Evolutionary conservation across 92 coral and sea anemone genomes (phyloP).

Genomic region (Siderastrea radians): DNA sequence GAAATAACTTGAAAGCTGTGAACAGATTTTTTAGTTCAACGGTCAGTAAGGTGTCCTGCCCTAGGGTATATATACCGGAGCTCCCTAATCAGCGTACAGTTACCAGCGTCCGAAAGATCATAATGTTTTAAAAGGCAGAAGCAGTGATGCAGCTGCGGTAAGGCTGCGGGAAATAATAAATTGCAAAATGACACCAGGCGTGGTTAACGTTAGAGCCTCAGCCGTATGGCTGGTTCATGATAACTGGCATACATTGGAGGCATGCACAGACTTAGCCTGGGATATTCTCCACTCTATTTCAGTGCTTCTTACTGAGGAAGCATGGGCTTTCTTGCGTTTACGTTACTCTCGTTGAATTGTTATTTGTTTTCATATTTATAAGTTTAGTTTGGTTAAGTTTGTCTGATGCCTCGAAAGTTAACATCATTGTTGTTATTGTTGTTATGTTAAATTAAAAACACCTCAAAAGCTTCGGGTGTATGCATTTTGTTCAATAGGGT

Average conservation of each 20-base stretch:
- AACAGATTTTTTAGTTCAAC: conserved; percentile 20
- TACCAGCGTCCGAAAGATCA: not conserved
- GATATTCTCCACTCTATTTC: no score
- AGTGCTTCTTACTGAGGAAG: no score
- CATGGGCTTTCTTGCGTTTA: no score
- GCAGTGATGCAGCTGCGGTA: not conserved
- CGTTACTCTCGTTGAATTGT: no score
- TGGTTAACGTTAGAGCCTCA: conserved; percentile 6
- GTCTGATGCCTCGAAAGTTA: no score
- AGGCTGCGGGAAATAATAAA: not conserved
- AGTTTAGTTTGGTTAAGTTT: no score
- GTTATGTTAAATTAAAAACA: no score
- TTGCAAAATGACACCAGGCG: conserved; percentile 1
- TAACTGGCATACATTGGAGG: conserved; percentile 4
- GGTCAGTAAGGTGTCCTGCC: not conserved
- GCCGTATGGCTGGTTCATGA: conserved; percentile 10
- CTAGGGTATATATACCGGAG: not conserved
- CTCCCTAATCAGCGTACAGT: not conserved
- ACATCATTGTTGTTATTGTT: no score
- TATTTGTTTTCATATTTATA: no score
- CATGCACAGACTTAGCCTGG: no score
- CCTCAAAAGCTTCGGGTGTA: no score
- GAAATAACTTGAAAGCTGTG: conserved; percentile 4
- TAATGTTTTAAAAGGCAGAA: not conserved
- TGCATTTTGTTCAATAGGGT: no score